Conservation (phyloP, 2,888 invertebrate species). For the Scaeva pyrastri region DNA sequence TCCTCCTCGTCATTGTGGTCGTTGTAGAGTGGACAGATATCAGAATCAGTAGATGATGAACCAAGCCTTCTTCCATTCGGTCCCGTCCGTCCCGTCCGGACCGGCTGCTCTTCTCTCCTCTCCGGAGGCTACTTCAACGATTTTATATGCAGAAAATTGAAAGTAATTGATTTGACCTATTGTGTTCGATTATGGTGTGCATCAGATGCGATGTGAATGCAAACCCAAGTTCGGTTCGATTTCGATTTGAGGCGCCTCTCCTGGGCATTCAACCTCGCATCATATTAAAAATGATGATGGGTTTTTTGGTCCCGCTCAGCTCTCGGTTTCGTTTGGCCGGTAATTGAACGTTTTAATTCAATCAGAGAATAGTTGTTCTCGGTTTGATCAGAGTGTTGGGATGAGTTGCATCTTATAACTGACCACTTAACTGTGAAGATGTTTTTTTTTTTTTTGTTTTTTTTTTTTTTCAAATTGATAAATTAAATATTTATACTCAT, state of each 20-base stretch:
- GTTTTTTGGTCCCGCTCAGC: slow-evolving; percentile 13
- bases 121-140: slow-evolving; percentile 50
- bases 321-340: slow-evolving; percentile 56
- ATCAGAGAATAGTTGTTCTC: slow-evolving; percentile 54
- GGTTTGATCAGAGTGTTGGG: not conserved
- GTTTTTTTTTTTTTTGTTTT: too few relatives aligned
- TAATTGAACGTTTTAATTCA: slow-evolving; percentile 74
- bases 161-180: slow-evolving; percentile 76
- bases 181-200: slow-evolving; percentile 71
- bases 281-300: slow-evolving; percentile 59
- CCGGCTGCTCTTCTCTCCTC: not conserved
- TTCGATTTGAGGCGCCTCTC: slow-evolving; percentile 17
- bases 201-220: slow-evolving; percentile 58
- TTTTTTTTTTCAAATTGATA: not conserved
- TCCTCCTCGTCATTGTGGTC: slow-evolving; percentile 36
- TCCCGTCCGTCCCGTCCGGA: too few relatives aligned
- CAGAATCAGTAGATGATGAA: slow-evolving; percentile 7
- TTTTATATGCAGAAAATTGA: slow-evolving; percentile 75
- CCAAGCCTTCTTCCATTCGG: not conserved
- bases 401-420: slow-evolving; percentile 6
- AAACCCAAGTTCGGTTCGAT: slow-evolving; percentile 26
- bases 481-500: too few relatives aligned
- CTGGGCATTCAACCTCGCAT: slow-evolving; percentile 34
- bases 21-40: slow-evolving; percentile 60
- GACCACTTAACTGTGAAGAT: not conserved